Conservation (phyloP, 2,113 vertebrate genomes). For the Chaetura pelagica region DNA sequence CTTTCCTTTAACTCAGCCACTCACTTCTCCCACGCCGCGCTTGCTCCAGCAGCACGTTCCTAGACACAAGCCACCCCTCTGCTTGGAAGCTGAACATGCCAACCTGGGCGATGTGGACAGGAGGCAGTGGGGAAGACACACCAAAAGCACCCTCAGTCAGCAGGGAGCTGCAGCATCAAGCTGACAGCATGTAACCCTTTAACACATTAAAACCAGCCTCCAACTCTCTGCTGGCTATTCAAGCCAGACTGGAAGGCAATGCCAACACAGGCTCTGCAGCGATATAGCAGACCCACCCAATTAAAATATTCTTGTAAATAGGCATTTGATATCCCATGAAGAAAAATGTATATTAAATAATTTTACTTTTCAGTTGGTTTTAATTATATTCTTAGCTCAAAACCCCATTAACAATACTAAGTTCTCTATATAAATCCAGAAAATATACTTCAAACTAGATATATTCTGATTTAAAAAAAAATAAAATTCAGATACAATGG, state of each 20-base stretch:
- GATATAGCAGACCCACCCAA: neutral
- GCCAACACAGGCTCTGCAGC: neutral
- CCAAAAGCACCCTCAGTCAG: neutral
- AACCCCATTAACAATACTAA: neutral
- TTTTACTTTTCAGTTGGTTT: neutral
- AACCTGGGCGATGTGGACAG: fast-evolving
- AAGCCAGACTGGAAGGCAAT: neutral
- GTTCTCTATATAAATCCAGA: neutral
- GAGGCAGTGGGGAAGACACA: neutral
- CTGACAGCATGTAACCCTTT: neutral
- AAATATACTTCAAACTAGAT: neutral
- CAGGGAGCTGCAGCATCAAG: fast-evolving
- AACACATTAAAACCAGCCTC: neutral
- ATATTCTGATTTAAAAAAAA: neutral
- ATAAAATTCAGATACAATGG: neutral
- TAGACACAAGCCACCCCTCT: neutral
- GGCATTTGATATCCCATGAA: neutral
- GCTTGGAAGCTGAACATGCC: fast-evolving
- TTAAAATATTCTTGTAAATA: neutral
- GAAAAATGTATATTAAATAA: neutral
- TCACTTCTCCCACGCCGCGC: neutral
- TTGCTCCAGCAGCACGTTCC: fast-evolving
- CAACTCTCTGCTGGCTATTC: neutral
- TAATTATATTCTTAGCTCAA: neutral
- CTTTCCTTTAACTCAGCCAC: neutral